Evolutionary conservation across 2,888 invertebrate genomes (phyloP).

Genomic region (Platycheirus rosarum): DNA sequence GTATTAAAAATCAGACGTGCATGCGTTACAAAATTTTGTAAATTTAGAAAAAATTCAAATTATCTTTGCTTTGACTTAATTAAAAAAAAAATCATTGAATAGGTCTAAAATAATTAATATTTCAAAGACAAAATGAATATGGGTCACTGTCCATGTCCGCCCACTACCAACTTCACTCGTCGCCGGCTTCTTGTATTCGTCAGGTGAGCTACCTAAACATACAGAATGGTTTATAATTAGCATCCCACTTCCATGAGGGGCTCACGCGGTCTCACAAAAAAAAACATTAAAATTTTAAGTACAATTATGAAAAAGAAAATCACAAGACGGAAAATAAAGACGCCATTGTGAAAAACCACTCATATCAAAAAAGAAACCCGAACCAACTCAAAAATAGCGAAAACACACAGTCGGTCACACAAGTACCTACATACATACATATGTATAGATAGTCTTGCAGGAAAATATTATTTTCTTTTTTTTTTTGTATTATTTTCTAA

Average conservation of each 20-base stretch:
- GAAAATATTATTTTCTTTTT: constrained; percentile 22
- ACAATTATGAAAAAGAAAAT: constrained; percentile 24
- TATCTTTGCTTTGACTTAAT: no score
- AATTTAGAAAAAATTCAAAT: no score
- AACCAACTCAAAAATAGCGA: constrained; percentile 30
- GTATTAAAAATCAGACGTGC: no score
- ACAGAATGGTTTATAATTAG: no score
- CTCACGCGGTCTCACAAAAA: no score
- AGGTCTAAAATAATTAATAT: no score
- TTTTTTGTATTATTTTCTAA: constrained; percentile 5
- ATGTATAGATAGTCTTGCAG: not conserved
- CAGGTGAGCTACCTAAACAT: no score
- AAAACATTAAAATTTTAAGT: constrained; percentile 48
- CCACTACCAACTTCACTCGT: constrained; percentile 11
- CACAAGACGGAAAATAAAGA: not conserved
- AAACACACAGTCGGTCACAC: no score
- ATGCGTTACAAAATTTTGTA: no score
- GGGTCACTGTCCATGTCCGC: constrained; percentile 47
- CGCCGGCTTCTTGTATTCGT: constrained; percentile 5
- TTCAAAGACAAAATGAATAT: constrained; percentile 30
- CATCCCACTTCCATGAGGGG: no score
- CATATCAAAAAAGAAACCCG: constrained; percentile 41
- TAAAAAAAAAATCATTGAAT: no score
- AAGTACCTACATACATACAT: constrained; percentile 43
- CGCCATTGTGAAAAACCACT: constrained; percentile 26